Conservation (phyloP, 2,888 invertebrate species). For the Hyles lineata region DNA sequence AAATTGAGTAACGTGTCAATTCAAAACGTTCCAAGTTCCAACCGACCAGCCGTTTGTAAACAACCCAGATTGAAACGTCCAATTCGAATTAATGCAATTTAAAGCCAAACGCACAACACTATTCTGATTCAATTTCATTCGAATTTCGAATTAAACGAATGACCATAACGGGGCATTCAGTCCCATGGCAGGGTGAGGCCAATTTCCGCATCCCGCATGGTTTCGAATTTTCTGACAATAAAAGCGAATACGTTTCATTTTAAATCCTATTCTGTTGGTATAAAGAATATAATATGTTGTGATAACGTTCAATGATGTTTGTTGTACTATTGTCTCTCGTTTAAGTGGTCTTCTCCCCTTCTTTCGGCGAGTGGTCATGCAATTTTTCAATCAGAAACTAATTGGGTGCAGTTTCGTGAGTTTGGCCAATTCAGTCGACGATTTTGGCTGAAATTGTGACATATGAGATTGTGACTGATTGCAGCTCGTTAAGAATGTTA, state of each 20-base stretch:
- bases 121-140: slow-evolving; percentile 36
- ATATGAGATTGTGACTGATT: slow-evolving; percentile 18
- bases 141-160: slow-evolving; percentile 45
- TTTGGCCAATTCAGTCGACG: slow-evolving; percentile 26
- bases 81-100: slow-evolving; percentile 21
- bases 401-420: slow-evolving; percentile 50
- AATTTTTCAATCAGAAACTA: slow-evolving; percentile 79
- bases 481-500: background rate
- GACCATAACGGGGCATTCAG: slow-evolving; percentile 43
- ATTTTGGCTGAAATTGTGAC: slow-evolving; percentile 27
- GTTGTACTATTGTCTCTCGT: slow-evolving; percentile 45
- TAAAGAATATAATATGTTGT: slow-evolving; percentile 49
- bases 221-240: slow-evolving; percentile 41
- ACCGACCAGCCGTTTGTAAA: slow-evolving; percentile 9
- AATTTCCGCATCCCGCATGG: slow-evolving; percentile 66
- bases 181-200: slow-evolving; percentile 55
- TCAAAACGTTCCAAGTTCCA: slow-evolving; percentile 7
- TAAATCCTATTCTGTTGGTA: slow-evolving; percentile 43
- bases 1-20: slow-evolving; percentile 17
- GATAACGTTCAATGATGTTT: slow-evolving; percentile 41
- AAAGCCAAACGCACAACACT: slow-evolving; percentile 22
- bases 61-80: slow-evolving; percentile 19
- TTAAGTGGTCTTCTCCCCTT: slow-evolving; percentile 54
- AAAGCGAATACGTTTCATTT: slow-evolving; percentile 41
- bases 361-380: slow-evolving; percentile 68